A percentile compares a stretch with the other conserved stretches of the same genome.
These are phyloP conservation scores for Halcyon malimbica DNA, from an alignment of 2,113 vertebrate genomes.

Conservation along the genomic window DNA sequence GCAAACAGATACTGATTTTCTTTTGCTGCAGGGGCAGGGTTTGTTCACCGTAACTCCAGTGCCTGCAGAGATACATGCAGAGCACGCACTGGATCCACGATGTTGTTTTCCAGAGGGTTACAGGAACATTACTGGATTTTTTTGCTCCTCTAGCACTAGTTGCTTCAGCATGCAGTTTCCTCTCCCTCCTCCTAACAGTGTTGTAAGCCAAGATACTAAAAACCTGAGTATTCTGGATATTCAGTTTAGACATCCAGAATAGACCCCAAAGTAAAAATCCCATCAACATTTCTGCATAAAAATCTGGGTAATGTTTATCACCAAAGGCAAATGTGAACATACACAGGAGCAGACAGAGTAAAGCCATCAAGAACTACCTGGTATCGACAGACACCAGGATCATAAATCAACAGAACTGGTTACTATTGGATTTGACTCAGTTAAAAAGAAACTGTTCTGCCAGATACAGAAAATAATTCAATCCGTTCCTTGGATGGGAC, in stretches of 20 bases:
- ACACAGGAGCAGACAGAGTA: not conserved
- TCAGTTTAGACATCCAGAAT: not conserved
- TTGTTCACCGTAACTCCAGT: fast-evolving
- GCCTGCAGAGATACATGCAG: not conserved
- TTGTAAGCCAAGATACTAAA: not conserved
- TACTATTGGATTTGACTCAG: not conserved
- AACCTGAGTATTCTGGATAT: not conserved
- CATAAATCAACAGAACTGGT: not conserved
- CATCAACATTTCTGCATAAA: not conserved
- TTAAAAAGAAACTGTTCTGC: not conserved
- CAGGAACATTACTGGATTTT: not conserved
- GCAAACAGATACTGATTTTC: not conserved
- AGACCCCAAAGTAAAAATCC: not conserved
- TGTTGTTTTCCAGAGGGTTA: not conserved
- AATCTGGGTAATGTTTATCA: not conserved
- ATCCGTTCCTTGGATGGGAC: not conserved
- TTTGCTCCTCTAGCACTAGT: not conserved
- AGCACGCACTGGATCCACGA: fast-evolving
- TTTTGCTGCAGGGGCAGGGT: not conserved
- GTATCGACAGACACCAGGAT: fast-evolving
- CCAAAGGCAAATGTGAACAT: not conserved
- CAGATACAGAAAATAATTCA: not conserved
- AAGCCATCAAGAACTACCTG: not conserved
- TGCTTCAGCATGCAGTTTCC: not conserved
- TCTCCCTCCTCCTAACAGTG: fast-evolving